phyloP scores from a whole-genome alignment of 2,888 invertebrate genomes.

The Odontocolon sp. region DNA sequence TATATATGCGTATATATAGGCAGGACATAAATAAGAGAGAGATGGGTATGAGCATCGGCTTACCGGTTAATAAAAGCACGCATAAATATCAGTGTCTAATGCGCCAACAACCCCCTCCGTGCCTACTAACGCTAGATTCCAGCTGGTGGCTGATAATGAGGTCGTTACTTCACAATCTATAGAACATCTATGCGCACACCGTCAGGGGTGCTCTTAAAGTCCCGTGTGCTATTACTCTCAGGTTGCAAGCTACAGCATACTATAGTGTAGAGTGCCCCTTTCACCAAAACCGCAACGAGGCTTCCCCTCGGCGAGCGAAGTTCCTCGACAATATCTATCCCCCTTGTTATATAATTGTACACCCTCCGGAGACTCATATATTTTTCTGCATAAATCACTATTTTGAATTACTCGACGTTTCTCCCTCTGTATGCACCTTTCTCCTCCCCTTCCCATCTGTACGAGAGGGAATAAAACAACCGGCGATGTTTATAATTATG shows the following conservation, averaged over 20 bases:
- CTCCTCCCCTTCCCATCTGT: too few species aligned
- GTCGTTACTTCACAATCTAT: constrained; percentile 71
- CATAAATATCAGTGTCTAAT: constrained; percentile 75
- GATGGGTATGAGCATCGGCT: constrained; percentile 50
- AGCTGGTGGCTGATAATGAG: constrained; percentile 75
- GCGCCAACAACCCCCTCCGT: constrained; percentile 41
- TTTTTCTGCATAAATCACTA: constrained; percentile 20
- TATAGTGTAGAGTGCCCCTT: constrained; percentile 19
- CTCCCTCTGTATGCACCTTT: neutral
- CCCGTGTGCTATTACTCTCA: constrained; percentile 36
- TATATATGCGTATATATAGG: neutral
- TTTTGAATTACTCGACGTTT: constrained; percentile 24
- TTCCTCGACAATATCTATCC: constrained; percentile 27
- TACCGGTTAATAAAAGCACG: constrained; percentile 70
- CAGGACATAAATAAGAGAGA: neutral
- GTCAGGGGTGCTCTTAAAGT: constrained; percentile 28
- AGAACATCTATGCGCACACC: constrained; percentile 34
- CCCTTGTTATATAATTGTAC: constrained; percentile 21
- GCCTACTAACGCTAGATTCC: constrained; percentile 60
- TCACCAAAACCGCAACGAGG: constrained; percentile 14
- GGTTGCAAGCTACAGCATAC: constrained; percentile 2
- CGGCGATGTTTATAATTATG: constrained; percentile 3
- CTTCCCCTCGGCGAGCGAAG: constrained; percentile 12
- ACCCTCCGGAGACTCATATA: constrained; percentile 3
- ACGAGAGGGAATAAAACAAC: too few species aligned